phyloP scores from a whole-genome alignment of 2,888 invertebrate species.

The Heliconius hortense region DNA sequence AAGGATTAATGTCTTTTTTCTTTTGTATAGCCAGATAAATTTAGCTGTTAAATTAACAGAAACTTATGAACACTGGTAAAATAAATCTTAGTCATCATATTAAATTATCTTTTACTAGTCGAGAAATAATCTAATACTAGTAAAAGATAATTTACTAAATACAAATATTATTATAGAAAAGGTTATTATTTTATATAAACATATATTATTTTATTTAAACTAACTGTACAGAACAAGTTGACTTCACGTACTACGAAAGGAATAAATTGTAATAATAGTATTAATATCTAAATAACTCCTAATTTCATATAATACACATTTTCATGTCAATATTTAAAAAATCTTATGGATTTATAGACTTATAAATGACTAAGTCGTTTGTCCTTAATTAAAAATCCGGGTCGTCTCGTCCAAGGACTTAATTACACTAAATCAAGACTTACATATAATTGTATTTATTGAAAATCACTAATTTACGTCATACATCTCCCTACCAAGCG shows the following conservation, averaged over 20 bases:
- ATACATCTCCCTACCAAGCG: background rate
- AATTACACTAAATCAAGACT: no score
- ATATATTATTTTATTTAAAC: background rate
- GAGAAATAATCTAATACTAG: no score
- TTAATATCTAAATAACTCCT: background rate
- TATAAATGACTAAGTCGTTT: no score
- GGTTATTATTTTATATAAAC: background rate
- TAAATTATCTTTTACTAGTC: no score
- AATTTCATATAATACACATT: background rate
- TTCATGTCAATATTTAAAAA: no score
- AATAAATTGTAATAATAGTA: background rate
- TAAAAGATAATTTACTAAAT: background rate
- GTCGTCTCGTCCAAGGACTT: no score
- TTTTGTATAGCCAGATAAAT: background rate
- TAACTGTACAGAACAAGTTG: slow-evolving; percentile 1
- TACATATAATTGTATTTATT: background rate
- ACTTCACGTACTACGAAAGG: background rate
- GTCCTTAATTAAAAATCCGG: no score
- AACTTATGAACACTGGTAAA: background rate
- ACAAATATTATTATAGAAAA: background rate
- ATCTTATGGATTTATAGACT: no score
- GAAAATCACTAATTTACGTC: background rate
- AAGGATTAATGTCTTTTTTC: background rate
- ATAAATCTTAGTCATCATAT: background rate
- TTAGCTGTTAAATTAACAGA: background rate